Evolutionary conservation across 2,888 invertebrate genomes (phyloP).

Genomic region (Netelia fuscicornis): DNA sequence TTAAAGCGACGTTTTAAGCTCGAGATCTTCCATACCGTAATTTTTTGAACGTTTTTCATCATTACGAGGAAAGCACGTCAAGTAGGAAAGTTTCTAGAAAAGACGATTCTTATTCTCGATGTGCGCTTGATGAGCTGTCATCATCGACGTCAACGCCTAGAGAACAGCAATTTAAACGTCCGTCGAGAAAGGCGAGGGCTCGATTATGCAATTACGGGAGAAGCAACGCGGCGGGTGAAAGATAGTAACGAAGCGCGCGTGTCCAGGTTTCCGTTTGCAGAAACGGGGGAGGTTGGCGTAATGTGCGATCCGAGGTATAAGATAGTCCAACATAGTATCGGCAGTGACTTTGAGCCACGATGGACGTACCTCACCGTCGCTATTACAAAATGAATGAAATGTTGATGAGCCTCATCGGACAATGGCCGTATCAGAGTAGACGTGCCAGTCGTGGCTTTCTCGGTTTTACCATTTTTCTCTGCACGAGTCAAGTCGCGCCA

Average conservation of each 20-base stretch:
- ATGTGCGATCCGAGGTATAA: neutral
- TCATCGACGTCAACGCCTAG: neutral
- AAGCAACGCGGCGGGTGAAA: neutral
- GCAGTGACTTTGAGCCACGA: constrained; percentile 12
- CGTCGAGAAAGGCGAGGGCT: neutral
- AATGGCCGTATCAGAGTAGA: constrained; percentile 50
- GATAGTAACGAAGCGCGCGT: neutral
- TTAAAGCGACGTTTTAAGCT: too few species aligned
- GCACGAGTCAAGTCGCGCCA: constrained; percentile 1
- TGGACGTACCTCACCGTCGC: constrained; percentile 27
- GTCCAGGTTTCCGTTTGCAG: neutral
- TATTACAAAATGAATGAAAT: constrained; percentile 47
- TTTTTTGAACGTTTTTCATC: too few species aligned
- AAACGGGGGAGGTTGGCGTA: neutral
- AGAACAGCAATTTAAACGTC: neutral
- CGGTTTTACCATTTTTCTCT: constrained; percentile 1
- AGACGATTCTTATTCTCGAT: neutral
- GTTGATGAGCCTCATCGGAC: constrained; percentile 34
- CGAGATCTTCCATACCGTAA: too few species aligned
- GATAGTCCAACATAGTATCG: neutral
- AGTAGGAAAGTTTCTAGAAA: neutral
- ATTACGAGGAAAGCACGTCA: too few species aligned
- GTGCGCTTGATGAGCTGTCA: neutral
- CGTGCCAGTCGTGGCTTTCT: neutral
- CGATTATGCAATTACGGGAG: neutral